These are phyloP conservation scores for Spicauda simplicius DNA, from an alignment of 2,888 invertebrate species.

Conservation along the genomic window DNA sequence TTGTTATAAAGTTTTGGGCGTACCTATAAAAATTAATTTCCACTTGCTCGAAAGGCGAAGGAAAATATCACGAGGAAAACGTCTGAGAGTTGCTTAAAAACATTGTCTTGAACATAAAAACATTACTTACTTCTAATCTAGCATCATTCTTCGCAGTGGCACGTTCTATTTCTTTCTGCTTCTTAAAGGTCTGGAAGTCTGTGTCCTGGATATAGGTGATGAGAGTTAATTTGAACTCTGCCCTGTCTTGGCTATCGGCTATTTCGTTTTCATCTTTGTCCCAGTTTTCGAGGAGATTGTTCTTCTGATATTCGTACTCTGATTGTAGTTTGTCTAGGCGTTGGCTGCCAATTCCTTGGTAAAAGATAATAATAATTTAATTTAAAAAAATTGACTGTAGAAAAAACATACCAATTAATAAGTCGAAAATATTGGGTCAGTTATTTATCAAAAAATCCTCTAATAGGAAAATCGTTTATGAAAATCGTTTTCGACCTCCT, in stretches of 20 bases:
- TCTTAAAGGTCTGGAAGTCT: constrained; percentile 61
- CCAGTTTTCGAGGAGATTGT: constrained; percentile 79
- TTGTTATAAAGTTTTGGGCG: too few species aligned
- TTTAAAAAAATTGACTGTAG: neutral
- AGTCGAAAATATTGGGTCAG: too few species aligned
- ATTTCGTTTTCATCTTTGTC: constrained; percentile 82
- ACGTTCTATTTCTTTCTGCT: constrained; percentile 57
- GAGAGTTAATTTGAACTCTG: constrained; percentile 84
- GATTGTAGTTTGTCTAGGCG: constrained; percentile 83
- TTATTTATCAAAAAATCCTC: too few species aligned
- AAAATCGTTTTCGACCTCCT: too few species aligned
- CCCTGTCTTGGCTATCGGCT: constrained; percentile 76
- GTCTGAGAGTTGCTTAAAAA: too few species aligned
- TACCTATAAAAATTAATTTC: too few species aligned
- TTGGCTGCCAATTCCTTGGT: constrained; percentile 82
- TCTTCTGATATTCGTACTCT: constrained; percentile 84
- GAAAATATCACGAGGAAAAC: too few species aligned
- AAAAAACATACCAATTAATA: too few species aligned
- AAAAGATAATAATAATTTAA: neutral
- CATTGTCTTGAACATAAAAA: too few species aligned
- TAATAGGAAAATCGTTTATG: too few species aligned
- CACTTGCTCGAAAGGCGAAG: too few species aligned
- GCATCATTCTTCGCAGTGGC: constrained; percentile 73
- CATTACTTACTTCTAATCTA: constrained; percentile 65
- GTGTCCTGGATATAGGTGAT: constrained; percentile 85